Conservation (phyloP, 2,888 invertebrate species). For the Empis stercorea region DNA sequence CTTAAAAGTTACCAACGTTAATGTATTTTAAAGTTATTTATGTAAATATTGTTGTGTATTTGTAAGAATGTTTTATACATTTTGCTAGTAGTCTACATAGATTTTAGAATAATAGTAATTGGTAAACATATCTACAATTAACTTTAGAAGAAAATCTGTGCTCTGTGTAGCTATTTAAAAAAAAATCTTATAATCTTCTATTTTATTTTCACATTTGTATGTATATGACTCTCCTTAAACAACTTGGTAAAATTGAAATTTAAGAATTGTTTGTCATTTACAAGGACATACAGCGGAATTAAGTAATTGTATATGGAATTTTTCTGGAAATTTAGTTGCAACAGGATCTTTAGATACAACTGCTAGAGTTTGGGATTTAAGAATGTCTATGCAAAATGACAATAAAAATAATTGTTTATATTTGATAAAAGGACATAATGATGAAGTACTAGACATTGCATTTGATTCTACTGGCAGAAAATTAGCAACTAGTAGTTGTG, state of each 20-base stretch:
- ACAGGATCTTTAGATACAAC: slow-evolving; percentile 59
- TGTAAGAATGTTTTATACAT: no score
- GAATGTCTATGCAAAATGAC: slow-evolving; percentile 28
- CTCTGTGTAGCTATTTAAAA: no score
- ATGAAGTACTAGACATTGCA: slow-evolving; percentile 61
- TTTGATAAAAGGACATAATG: slow-evolving; percentile 47
- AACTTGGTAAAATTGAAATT: background rate
- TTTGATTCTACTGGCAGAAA: slow-evolving; percentile 62
- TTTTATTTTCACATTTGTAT: no score
- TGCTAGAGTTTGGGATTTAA: slow-evolving; percentile 56
- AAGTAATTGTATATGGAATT: slow-evolving; percentile 56
- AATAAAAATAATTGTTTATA: slow-evolving; percentile 30
- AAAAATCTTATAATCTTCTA: no score
- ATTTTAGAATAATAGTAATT: no score
- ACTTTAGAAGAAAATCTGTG: no score
- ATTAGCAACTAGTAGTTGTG: slow-evolving; percentile 62
- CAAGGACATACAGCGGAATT: slow-evolving; percentile 53
- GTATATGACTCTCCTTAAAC: no score
- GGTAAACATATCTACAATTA: no score
- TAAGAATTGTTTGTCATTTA: slow-evolving; percentile 37
- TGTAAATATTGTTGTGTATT: no score
- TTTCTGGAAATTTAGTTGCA: slow-evolving; percentile 50
- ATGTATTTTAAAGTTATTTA: no score
- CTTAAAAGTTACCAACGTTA: no score
- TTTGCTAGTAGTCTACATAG: no score